phyloP scores from a whole-genome alignment of 2,888 invertebrate species.

The Drosophila birchii region DNA sequence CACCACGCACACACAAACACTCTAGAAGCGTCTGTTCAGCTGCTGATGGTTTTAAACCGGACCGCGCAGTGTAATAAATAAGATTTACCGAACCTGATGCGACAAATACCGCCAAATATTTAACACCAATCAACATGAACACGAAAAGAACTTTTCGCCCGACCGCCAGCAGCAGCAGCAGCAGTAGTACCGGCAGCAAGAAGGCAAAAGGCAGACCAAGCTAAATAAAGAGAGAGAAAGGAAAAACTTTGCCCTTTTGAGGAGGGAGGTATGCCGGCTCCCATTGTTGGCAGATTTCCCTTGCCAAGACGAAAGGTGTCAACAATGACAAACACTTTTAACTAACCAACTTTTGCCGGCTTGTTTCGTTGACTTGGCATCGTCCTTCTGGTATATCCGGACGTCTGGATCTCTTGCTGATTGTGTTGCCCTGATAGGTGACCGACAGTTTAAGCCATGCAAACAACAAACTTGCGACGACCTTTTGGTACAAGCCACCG shows the following conservation, averaged over 20 bases:
- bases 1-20: conserved; percentile 11
- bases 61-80: conserved; percentile 72
- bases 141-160: conserved; percentile 26
- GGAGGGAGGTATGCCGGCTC: conserved; percentile 26
- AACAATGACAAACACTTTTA: conserved; percentile 80
- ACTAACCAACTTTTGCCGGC: conserved; percentile 71
- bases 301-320: conserved; percentile 76
- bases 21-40: conserved; percentile 9
- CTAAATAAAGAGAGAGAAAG: conserved; percentile 40
- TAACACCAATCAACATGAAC: conserved; percentile 73
- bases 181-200: conserved; percentile 12
- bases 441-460: conserved; percentile 50
- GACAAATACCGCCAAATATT: conserved; percentile 68
- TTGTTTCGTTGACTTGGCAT: conserved; percentile 42
- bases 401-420: conserved; percentile 43
- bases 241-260: conserved; percentile 68
- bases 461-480: conserved; percentile 50
- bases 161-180: not conserved
- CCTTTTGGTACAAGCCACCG: conserved; percentile 55
- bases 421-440: conserved; percentile 59
- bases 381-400: conserved; percentile 12
- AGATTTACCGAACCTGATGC: conserved; percentile 71
- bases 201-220: conserved; percentile 9
- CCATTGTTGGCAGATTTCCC: conserved; percentile 45
- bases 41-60: conserved; percentile 65